Evolutionary conservation across 2,888 invertebrate genomes (phyloP), one percentile per base, ranked within the genome.

Genomic region (Synanthedon vespiformis): DNA sequence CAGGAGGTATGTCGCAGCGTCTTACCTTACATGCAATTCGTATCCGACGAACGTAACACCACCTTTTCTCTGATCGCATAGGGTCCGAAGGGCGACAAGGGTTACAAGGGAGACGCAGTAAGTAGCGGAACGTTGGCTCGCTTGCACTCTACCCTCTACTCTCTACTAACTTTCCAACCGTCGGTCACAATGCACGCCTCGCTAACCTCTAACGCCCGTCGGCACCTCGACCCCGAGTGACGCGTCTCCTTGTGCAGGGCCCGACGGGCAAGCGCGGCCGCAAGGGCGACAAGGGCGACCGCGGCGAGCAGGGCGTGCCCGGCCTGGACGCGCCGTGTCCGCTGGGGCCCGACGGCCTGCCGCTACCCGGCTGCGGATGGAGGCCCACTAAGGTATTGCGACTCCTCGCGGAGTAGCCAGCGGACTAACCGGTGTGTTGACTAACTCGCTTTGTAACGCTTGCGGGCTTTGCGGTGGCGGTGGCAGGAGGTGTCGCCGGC

Each of bases 301-400:
- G 95, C 85, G 98, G 98, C 54, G 97, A 97, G 70, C 95, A 96
- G 89, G 98, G 98, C 63, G 97, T 97, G 61, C 98, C 98, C 40
- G 98, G 98, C 41, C 88, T 99, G 67, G 98, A 99, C 87, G 99
- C 99, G 49, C 98, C 98, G n/a, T 99, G 99, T 88, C 99, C 99
- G 60, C 89, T 98, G 55, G 99, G 97, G 54, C 92, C 94, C 51
- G 98, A 99, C 83, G 99, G 99, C 57, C 90, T 98, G 70, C 98
- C 98, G 57, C 87, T 99, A 68, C 96, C 97, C 52, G 98, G 97
- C 67, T 99, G 98, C 83, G 97, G 96, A 66, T 97, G 96, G 96
- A 89, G 95, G 80, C 94, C 95, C 64, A 92, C 92, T 67, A 94
- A 95, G 92, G 95, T 95, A 91, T 12, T 8, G 47, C 13, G 47